These are phyloP conservation scores for Eilema griseolum DNA, from an alignment of 2,888 invertebrate genomes.

Conservation along the genomic window DNA sequence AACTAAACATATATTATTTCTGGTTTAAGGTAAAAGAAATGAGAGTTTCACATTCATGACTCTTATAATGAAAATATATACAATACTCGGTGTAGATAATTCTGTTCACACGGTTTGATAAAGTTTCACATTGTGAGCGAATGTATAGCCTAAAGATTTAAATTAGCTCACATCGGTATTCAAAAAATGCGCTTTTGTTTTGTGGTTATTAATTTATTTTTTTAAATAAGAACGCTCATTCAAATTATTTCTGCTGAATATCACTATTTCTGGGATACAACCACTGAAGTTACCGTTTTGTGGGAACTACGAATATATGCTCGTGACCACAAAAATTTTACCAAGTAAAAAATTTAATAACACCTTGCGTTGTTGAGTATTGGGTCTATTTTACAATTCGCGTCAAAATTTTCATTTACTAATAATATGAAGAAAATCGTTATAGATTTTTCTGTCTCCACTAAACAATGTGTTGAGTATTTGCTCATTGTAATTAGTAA, in stretches of 20 bases:
- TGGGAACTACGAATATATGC: no score
- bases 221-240: no score
- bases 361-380: not conserved
- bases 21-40: not conserved
- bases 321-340: no score
- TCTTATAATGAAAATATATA: not conserved
- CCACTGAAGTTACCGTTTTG: no score
- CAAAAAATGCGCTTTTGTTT: no score
- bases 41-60: not conserved
- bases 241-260: no score
- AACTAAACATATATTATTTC: not conserved
- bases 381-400: not conserved
- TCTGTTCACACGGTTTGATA: not conserved
- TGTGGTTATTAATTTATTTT: no score
- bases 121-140: not conserved
- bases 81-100: not conserved
- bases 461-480: slow-evolving; percentile 8
- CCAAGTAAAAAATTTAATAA: not conserved
- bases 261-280: no score
- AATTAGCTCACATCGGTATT: no score
- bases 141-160: not conserved
- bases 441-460: not conserved
- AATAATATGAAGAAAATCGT: not conserved
- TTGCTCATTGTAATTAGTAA: slow-evolving; percentile 13
- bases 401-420: not conserved